These are phyloP conservation scores for Ammodytes marinus DNA, from an alignment of 2,113 vertebrate genomes.

Conservation along the genomic window DNA sequence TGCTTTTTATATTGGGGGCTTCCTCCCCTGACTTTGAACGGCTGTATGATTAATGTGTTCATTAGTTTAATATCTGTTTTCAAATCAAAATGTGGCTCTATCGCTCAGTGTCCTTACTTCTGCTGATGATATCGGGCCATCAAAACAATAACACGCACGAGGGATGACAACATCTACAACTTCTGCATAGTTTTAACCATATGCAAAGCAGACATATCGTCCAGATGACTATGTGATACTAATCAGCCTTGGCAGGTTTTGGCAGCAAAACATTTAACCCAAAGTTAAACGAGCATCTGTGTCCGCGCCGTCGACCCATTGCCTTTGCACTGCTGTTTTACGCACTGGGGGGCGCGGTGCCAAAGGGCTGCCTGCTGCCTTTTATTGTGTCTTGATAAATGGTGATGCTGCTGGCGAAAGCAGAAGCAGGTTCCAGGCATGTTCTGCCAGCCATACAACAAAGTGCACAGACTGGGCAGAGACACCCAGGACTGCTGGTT, in stretches of 20 bases:
- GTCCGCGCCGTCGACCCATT: neutral
- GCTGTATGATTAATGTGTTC: neutral
- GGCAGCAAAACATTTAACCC: neutral
- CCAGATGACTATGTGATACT: neutral
- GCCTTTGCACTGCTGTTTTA: constrained; percentile 34
- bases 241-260: neutral
- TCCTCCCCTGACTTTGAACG: neutral
- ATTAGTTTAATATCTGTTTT: neutral
- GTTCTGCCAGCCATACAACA: constrained; percentile 54
- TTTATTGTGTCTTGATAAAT: constrained; percentile 61
- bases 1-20: neutral
- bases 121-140: neutral
- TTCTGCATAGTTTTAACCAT: constrained; percentile 7
- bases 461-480: constrained; percentile 51
- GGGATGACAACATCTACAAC: constrained; percentile 13
- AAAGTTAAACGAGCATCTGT: neutral
- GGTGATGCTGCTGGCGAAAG: constrained; percentile 59
- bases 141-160: constrained; percentile 22
- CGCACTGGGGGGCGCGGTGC: constrained; percentile 34
- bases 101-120: no score
- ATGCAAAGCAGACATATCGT: neutral
- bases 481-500: constrained; percentile 17
- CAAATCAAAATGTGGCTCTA: neutral
- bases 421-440: constrained; percentile 75
- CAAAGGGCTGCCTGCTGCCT: constrained; percentile 46